Evolutionary conservation across 1,140 invertebrate genomes (phyloP).

Genomic region (Megalonaias nervosa): DNA sequence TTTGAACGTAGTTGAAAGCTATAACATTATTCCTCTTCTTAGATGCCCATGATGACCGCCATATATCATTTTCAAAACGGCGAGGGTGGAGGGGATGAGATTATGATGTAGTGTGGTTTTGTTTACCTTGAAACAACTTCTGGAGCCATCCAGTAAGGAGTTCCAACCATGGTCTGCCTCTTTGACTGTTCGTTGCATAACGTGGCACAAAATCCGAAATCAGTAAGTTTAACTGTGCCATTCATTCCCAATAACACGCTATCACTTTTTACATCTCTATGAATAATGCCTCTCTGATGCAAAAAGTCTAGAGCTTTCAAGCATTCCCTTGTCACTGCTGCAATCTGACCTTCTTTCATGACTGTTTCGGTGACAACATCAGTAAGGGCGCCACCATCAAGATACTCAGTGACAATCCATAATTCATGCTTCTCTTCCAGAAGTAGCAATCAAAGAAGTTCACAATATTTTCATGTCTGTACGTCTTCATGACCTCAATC

Average conservation of each 20-base stretch:
- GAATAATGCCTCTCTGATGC: slow-evolving; percentile 98
- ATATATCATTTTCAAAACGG: background rate
- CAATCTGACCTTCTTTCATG: slow-evolving; percentile 89
- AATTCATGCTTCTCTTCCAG: slow-evolving; percentile 80
- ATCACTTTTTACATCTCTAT: slow-evolving; percentile 76
- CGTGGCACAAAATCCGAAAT: slow-evolving; percentile 73
- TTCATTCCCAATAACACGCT: slow-evolving; percentile 71
- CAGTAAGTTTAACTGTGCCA: slow-evolving; percentile 70
- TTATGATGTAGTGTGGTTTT: background rate
- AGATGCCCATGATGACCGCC: too few species aligned
- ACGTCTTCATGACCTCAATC: slow-evolving; percentile 72
- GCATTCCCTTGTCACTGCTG: slow-evolving; percentile 93
- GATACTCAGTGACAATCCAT: slow-evolving; percentile 76
- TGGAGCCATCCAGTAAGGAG: slow-evolving; percentile 72
- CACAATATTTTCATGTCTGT: slow-evolving; percentile 73
- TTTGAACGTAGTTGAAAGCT: too few species aligned
- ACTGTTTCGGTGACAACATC: slow-evolving; percentile 76
- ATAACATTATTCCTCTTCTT: too few species aligned
- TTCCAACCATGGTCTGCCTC: slow-evolving; percentile 71
- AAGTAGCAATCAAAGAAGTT: slow-evolving; percentile 90
- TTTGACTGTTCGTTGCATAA: slow-evolving; percentile 64
- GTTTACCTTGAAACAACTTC: slow-evolving; percentile 66
- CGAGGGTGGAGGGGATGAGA: background rate
- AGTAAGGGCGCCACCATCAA: slow-evolving; percentile 75
- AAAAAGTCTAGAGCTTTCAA: slow-evolving; percentile 97